phyloP scores from a whole-genome alignment of 2,113 vertebrate species.

The Saimiri boliviensis region DNA sequence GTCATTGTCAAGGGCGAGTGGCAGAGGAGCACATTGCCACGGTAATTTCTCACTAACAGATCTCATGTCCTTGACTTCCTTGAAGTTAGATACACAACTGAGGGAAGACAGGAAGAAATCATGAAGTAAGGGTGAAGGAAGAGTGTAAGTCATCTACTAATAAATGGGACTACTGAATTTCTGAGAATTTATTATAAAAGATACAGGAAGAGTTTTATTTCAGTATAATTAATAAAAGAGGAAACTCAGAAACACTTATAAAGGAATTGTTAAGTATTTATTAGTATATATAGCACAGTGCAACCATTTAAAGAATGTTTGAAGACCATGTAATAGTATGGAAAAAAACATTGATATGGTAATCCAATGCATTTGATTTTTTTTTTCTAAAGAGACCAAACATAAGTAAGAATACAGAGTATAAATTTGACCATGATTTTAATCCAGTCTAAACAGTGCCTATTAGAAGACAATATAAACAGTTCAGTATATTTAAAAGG shows the following conservation, averaged over 20 bases:
- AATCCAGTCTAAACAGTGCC: neutral
- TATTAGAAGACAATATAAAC: neutral
- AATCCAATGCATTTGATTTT: neutral
- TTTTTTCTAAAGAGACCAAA: neutral
- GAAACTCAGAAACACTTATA: neutral
- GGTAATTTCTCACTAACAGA: neutral
- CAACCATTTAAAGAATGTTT: constrained; percentile 1
- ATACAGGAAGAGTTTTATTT: neutral
- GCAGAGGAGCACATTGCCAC: neutral
- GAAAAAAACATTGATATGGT: neutral
- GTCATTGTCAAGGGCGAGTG: neutral
- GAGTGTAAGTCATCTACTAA: neutral
- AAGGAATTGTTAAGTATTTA: neutral
- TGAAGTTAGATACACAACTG: neutral
- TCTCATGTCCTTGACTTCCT: neutral
- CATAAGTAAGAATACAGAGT: neutral
- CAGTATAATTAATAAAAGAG: neutral
- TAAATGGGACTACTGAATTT: neutral
- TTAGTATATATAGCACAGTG: neutral
- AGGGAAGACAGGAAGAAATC: neutral
- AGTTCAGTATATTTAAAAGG: neutral
- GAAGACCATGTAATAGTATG: neutral
- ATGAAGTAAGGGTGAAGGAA: neutral
- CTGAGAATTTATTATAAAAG: neutral
- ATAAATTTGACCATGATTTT: neutral